Evolutionary conservation across 2,888 invertebrate genomes (phyloP).

Genomic region (Suillia variegata): DNA sequence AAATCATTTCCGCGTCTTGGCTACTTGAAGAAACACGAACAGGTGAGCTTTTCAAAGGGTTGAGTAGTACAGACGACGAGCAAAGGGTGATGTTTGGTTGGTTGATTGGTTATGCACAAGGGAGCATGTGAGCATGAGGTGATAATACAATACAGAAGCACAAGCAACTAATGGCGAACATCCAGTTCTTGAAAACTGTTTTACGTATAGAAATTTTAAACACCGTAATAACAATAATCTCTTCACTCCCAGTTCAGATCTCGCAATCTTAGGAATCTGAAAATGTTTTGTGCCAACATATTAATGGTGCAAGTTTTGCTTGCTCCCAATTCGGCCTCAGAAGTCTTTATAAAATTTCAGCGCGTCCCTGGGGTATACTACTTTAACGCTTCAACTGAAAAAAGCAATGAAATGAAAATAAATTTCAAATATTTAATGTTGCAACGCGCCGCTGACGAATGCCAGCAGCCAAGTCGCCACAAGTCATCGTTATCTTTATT

Average conservation of each 20-base stretch:
- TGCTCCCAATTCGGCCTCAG: background rate
- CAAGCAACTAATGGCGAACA: background rate
- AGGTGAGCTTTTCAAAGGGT: conserved; percentile 66
- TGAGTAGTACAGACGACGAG: background rate
- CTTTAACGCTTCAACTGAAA: background rate
- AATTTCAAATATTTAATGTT: conserved; percentile 22
- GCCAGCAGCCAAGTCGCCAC: conserved; percentile 12
- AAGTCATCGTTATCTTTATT: background rate
- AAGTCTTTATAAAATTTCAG: background rate
- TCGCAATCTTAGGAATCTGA: too few species aligned
- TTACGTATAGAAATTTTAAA: too few species aligned
- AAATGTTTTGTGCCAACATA: background rate
- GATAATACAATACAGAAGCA: background rate
- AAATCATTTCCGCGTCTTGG: conserved; percentile 87
- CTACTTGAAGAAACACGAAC: conserved; percentile 89
- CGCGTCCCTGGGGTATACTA: background rate
- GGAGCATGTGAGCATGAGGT: background rate
- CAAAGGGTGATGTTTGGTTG: background rate
- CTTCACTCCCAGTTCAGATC: too few species aligned
- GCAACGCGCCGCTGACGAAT: conserved; percentile 20
- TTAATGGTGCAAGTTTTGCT: background rate
- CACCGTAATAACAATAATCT: too few species aligned
- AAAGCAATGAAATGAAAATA: conserved; percentile 13
- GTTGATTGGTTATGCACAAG: background rate
- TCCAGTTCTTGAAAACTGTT: too few species aligned